These are phyloP conservation scores for Loris lydekkerianus DNA, from an alignment of 2,797 vertebrate species.

Conservation along the genomic window DNA sequence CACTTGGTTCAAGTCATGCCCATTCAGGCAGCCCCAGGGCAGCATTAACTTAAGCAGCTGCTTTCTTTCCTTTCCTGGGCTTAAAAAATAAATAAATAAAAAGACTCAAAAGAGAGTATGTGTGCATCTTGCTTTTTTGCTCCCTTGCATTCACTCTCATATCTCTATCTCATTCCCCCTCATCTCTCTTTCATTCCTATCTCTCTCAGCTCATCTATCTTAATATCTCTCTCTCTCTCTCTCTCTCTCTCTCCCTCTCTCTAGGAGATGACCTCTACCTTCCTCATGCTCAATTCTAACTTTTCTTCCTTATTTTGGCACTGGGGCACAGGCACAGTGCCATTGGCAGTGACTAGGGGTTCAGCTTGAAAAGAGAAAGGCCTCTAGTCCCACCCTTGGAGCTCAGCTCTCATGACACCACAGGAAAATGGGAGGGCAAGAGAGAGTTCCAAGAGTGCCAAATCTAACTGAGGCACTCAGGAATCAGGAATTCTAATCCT, in stretches of 20 bases:
- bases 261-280: background rate
- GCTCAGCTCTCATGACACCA: background rate
- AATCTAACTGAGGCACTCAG: background rate
- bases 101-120: background rate
- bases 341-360: background rate
- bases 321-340: background rate
- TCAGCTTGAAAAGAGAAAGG: background rate
- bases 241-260: too few species aligned
- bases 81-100: background rate
- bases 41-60: background rate
- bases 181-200: too few species aligned
- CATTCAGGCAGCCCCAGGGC: background rate
- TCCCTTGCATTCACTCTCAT: background rate
- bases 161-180: background rate
- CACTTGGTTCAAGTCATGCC: background rate
- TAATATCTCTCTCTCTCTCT: background rate
- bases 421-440: background rate
- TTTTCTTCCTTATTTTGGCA: background rate
- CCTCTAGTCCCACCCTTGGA: background rate
- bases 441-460: background rate
- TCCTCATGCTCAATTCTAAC: background rate
- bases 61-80: constrained; percentile 33
- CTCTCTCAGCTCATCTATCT: too few species aligned
- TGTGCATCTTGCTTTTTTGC: background rate
- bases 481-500: constrained; percentile 63